Conservation (phyloP, 2,113 vertebrate genomes). For the Prunella fulvescens region DNA sequence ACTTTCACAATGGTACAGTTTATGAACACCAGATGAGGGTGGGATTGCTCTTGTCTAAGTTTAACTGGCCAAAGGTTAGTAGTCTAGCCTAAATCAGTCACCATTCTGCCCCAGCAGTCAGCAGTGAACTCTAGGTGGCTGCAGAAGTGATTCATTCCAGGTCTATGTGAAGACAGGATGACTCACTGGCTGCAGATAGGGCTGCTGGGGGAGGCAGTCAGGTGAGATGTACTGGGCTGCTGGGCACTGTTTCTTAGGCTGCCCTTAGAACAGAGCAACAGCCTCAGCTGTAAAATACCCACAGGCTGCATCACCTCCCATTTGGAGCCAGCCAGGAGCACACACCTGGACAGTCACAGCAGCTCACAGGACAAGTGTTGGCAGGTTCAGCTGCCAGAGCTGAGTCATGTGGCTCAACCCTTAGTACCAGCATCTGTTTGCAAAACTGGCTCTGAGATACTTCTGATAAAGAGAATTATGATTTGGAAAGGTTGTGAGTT, state of each 20-base stretch:
- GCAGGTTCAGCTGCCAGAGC: not conserved
- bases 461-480: not conserved
- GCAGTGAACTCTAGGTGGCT: not conserved
- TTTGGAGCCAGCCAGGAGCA: not conserved
- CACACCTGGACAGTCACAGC: not conserved
- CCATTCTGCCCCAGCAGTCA: not conserved
- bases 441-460: conserved; percentile 2
- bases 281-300: not conserved
- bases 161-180: not conserved
- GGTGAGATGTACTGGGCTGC: not conserved
- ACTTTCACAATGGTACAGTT: not conserved
- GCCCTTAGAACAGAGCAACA: not conserved
- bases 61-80: not conserved
- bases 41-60: not conserved
- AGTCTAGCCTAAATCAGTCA: not conserved
- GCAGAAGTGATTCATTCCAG: not conserved
- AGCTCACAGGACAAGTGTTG: not conserved
- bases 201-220: not conserved
- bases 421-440: not conserved
- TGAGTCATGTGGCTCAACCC: not conserved
- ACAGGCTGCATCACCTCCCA: not conserved
- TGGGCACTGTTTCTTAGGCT: not conserved
- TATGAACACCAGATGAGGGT: not conserved
- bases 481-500: not conserved
- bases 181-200: not conserved